These are phyloP conservation scores for Drosophila neoperkinsi DNA, from an alignment of 2,888 invertebrate genomes.

Conservation along the genomic window DNA sequence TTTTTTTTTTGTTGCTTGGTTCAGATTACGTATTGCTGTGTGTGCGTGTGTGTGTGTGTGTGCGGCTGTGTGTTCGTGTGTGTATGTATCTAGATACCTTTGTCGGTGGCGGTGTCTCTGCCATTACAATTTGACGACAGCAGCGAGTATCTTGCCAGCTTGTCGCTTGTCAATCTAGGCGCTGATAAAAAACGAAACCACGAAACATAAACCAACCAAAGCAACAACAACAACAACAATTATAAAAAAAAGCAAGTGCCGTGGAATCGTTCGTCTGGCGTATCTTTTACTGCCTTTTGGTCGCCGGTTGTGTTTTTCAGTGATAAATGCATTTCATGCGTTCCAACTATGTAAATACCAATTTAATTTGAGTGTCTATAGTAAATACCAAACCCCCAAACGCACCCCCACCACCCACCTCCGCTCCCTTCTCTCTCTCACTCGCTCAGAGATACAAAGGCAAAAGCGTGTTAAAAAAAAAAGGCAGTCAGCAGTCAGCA, in stretches of 20 bases:
- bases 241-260: constrained; percentile 60
- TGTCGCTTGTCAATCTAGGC: constrained; percentile 74
- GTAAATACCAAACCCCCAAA: constrained; percentile 55
- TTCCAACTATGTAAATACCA: constrained; percentile 82
- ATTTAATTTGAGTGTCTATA: constrained; percentile 83
- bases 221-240: constrained; percentile 38
- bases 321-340: constrained; percentile 79
- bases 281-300: constrained; percentile 42
- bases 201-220: constrained; percentile 59
- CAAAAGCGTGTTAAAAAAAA: constrained; percentile 44
- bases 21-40: no score
- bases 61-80: not conserved
- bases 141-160: constrained; percentile 44
- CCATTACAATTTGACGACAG: constrained; percentile 52
- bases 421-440: not conserved
- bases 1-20: no score
- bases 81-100: constrained; percentile 80
- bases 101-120: constrained; percentile 53
- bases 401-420: constrained; percentile 26
- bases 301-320: constrained; percentile 34
- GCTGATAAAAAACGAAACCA: constrained; percentile 72
- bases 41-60: not conserved
- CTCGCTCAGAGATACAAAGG: constrained; percentile 16
- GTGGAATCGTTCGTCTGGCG: constrained; percentile 45
- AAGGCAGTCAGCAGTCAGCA: constrained; percentile 65